phyloP scores from a whole-genome alignment of 2,888 invertebrate genomes.

The Crossocerus cetratus region DNA sequence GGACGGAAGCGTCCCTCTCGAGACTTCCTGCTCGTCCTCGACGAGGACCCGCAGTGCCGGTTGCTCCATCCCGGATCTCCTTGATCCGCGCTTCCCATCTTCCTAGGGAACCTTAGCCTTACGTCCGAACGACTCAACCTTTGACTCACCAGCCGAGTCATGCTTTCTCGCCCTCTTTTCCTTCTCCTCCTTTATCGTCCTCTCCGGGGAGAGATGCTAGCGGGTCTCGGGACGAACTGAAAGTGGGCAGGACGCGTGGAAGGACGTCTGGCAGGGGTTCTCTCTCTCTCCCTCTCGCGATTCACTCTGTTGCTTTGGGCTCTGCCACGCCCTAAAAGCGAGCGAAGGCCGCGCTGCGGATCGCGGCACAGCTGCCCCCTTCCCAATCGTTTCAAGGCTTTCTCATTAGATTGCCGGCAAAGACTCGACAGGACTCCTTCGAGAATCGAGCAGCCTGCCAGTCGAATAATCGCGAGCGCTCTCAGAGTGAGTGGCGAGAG shows the following conservation, averaged over 20 bases:
- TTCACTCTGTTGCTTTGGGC: slow-evolving; percentile 47
- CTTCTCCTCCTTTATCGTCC: neutral
- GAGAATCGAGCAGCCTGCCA: too few relatives aligned
- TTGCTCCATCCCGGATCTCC: slow-evolving; percentile 59
- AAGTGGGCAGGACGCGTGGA: slow-evolving; percentile 18
- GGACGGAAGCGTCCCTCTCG: slow-evolving; percentile 61
- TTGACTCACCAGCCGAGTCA: slow-evolving; percentile 2
- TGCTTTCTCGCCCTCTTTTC: neutral
- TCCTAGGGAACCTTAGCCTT: slow-evolving; percentile 32
- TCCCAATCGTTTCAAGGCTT: slow-evolving; percentile 4
- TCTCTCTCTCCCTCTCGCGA: slow-evolving; percentile 48
- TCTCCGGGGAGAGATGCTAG: slow-evolving; percentile 6
- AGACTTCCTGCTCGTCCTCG: slow-evolving; percentile 62
- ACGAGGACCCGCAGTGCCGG: slow-evolving; percentile 57
- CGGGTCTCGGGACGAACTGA: slow-evolving; percentile 24
- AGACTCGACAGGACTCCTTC: too few relatives aligned
- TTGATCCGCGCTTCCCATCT: slow-evolving; percentile 49
- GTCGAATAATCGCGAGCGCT: neutral
- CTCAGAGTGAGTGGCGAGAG: slow-evolving; percentile 16
- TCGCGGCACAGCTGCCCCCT: slow-evolving; percentile 15
- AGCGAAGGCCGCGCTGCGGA: slow-evolving; percentile 8
- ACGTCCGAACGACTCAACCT: slow-evolving; percentile 9
- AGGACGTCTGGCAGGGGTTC: too few relatives aligned
- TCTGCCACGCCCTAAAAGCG: slow-evolving; percentile 53
- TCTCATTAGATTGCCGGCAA: neutral